Percentiles rank a stretch among this genome's conserved stretches.
These are phyloP conservation scores for Hirtodrosophila trivittata DNA, from an alignment of 2,888 invertebrate genomes.

Conservation along the genomic window DNA sequence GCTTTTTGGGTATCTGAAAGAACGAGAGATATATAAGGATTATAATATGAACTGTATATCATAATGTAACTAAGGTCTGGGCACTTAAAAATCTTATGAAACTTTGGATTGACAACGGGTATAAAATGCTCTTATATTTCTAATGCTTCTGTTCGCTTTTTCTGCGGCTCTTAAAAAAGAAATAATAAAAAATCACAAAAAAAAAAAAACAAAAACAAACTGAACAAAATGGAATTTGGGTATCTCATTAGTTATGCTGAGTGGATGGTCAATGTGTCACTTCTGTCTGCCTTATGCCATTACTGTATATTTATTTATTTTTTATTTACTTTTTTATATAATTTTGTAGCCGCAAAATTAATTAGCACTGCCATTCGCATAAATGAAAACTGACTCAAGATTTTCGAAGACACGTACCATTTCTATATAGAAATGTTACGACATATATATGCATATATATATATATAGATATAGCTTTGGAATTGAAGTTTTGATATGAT, in stretches of 20 bases:
- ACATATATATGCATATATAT: no score
- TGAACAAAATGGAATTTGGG: slow-evolving; percentile 13
- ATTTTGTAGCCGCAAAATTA: slow-evolving; percentile 66
- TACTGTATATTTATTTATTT: slow-evolving; percentile 65
- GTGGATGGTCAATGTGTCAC: slow-evolving; percentile 63
- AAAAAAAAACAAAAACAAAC: not conserved
- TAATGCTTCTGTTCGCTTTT: no score
- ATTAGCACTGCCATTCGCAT: slow-evolving; percentile 65
- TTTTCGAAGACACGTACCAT: no score
- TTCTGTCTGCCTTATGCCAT: slow-evolving; percentile 59
- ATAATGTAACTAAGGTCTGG: no score
- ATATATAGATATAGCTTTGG: no score
- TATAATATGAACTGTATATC: not conserved
- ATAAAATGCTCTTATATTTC: no score
- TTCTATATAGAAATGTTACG: not conserved
- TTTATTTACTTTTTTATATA: slow-evolving; percentile 63
- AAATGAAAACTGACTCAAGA: not conserved
- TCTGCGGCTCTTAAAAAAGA: no score
- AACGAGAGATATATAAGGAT: slow-evolving; percentile 65
- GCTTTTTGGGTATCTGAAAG: slow-evolving; percentile 93
- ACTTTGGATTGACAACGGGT: no score
- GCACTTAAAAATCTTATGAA: no score
- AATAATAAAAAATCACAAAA: no score
- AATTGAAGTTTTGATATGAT: no score
- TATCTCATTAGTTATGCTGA: slow-evolving; percentile 59